Evolutionary conservation across 2,797 vertebrate genomes (phyloP).

Genomic region (Octomys mimax): DNA sequence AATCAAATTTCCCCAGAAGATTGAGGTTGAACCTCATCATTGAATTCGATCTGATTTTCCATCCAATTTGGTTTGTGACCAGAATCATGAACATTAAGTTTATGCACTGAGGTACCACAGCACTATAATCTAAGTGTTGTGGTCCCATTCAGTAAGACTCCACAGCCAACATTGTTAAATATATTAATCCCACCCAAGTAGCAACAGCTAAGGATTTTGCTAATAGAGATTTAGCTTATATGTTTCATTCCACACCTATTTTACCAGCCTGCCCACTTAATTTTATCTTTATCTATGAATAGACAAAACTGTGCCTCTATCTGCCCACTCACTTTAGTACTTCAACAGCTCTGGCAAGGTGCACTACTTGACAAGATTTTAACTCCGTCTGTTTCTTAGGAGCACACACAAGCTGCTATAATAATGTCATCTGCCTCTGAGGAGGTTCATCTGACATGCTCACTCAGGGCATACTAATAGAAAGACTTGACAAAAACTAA

Average conservation of each 20-base stretch:
- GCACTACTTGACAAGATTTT: neutral
- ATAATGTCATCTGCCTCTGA: neutral
- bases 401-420: neutral
- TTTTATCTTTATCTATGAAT: neutral
- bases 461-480: neutral
- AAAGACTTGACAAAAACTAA: neutral
- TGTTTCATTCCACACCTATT: neutral
- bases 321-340: neutral
- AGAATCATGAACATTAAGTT: neutral
- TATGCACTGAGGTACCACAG: neutral
- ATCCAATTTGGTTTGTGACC: neutral
- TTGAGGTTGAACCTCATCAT: neutral
- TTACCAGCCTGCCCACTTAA: neutral
- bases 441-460: neutral
- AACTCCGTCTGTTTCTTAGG: neutral
- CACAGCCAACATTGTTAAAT: neutral
- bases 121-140: neutral
- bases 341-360: neutral
- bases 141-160: neutral
- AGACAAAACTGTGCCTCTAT: neutral
- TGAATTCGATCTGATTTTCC: neutral
- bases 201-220: neutral
- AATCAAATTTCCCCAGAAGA: neutral
- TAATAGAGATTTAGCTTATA: too few species aligned
- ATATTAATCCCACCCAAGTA: neutral